These are phyloP conservation scores for Lycocerus yunnanus DNA, from an alignment of 2,888 invertebrate genomes.

Conservation along the genomic window DNA sequence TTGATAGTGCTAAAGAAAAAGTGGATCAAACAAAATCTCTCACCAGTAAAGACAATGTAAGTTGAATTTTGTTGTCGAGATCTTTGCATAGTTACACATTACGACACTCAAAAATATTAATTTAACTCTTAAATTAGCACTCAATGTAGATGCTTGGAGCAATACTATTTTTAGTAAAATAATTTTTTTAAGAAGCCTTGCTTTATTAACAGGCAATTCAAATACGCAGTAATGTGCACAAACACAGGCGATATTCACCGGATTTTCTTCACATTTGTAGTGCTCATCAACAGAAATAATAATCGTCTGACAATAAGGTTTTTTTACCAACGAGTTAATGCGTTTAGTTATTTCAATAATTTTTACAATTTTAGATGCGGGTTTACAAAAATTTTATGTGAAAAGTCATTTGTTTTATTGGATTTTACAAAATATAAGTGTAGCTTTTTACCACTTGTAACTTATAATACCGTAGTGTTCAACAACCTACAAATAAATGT, in stretches of 20 bases:
- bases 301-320: not conserved
- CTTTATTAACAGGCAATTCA: not conserved
- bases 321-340: not conserved
- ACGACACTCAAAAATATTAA: not conserved
- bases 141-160: not conserved
- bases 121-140: not conserved
- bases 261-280: not conserved
- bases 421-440: not conserved
- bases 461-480: not conserved
- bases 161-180: not conserved
- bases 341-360: not conserved
- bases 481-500: slow-evolving; percentile 4
- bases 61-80: not conserved
- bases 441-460: not conserved
- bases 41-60: not conserved
- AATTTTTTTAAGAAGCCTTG: not conserved
- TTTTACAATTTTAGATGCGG: not conserved
- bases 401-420: not conserved
- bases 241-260: not conserved
- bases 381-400: not conserved
- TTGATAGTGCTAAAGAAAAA: not conserved
- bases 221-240: not conserved
- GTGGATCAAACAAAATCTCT: not conserved
- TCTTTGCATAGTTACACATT: not conserved
- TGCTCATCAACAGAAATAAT: not conserved